Evolutionary conservation across 2,888 invertebrate genomes (phyloP).

Genomic region (Periphyllus acericola): DNA sequence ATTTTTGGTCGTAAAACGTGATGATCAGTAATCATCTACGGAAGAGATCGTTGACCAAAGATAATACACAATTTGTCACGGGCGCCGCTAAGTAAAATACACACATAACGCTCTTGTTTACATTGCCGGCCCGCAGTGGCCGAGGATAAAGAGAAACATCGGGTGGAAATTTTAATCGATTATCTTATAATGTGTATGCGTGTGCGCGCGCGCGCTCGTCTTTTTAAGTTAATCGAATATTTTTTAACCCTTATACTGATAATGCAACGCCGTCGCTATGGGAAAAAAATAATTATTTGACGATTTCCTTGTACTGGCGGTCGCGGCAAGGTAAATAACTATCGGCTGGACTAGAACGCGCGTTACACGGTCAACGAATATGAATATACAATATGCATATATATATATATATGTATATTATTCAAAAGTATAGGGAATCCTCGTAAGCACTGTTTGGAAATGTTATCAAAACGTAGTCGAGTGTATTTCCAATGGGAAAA

Average conservation of each 20-base stretch:
- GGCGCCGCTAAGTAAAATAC: constrained; percentile 52
- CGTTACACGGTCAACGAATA: background rate
- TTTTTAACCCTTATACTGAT: background rate
- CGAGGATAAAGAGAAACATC: constrained; percentile 38
- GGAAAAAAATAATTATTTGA: constrained; percentile 37
- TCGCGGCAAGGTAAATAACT: background rate
- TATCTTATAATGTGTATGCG: constrained; percentile 21
- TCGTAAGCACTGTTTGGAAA: background rate
- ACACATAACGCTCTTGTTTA: constrained; percentile 57
- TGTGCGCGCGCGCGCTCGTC: background rate
- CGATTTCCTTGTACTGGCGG: background rate
- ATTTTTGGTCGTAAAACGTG: constrained; percentile 58
- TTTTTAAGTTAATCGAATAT: constrained; percentile 43
- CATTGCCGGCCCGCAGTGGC: constrained; percentile 38
- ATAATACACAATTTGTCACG: constrained; percentile 61
- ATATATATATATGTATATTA: too few species aligned
- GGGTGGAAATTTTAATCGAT: constrained; percentile 52
- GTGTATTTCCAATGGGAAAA: constrained; percentile 31
- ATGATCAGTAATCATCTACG: constrained; percentile 55
- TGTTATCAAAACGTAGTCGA: constrained; percentile 7
- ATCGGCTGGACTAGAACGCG: background rate
- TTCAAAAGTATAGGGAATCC: background rate
- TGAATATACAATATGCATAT: too few species aligned
- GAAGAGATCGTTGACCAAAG: constrained; percentile 59
- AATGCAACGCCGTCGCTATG: background rate